Percentiles rank a stretch among this genome's conserved stretches.
Conservation (phyloP, 2,113 vertebrate genomes). For the Passerina amoena region DNA sequence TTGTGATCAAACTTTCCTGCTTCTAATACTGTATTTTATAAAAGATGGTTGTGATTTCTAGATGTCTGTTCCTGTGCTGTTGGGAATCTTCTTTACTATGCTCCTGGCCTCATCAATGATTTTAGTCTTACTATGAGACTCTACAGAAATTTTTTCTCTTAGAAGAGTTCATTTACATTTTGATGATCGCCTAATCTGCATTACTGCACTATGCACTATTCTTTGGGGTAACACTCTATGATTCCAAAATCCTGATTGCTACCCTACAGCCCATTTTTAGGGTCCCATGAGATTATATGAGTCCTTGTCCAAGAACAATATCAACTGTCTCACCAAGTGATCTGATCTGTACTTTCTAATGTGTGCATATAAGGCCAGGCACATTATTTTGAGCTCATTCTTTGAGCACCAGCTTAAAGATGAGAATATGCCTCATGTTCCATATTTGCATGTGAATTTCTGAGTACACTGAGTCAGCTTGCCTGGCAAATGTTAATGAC, state of each 20-base stretch:
- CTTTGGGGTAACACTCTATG: background rate
- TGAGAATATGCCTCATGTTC: background rate
- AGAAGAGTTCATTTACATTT: slow-evolving; percentile 9
- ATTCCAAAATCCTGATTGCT: background rate
- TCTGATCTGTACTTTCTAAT: background rate
- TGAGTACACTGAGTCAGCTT: background rate
- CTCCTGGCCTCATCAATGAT: background rate
- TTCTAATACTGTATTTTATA: slow-evolving; percentile 14
- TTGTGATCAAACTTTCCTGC: slow-evolving; percentile 16
- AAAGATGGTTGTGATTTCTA: background rate
- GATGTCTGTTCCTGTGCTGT: background rate
- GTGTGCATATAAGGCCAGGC: background rate
- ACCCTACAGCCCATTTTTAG: background rate
- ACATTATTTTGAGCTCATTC: background rate
- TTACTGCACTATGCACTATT: background rate
- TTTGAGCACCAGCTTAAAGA: background rate
- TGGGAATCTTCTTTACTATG: background rate
- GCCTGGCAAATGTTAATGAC: background rate
- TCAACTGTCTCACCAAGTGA: background rate
- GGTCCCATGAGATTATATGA: background rate
- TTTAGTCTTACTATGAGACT: background rate
- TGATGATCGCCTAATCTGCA: background rate
- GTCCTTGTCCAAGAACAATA: background rate
- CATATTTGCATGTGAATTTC: background rate
- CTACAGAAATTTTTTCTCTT: slow-evolving; percentile 14